Evolutionary conservation across 2,113 vertebrate genomes (phyloP).

Genomic region (Chauna torquata): DNA sequence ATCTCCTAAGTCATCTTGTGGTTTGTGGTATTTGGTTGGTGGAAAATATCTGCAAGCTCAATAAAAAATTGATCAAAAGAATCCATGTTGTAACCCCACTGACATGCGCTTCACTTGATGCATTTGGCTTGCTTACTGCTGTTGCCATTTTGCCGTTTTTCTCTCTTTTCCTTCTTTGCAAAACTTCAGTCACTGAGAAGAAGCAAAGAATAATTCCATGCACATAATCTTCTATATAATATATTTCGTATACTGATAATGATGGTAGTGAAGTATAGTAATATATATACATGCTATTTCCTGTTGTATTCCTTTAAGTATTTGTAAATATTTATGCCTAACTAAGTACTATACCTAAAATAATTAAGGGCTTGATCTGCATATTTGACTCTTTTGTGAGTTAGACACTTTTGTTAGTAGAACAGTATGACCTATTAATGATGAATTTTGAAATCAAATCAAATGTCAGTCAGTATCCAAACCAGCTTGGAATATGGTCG

Average conservation of each 20-base stretch:
- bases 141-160: neutral
- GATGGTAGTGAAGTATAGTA: neutral
- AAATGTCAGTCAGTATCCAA: neutral
- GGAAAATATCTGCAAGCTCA: conserved; percentile 35
- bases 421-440: neutral
- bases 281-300: neutral
- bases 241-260: neutral
- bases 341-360: neutral
- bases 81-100: neutral
- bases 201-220: fast-evolving
- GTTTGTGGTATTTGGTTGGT: neutral
- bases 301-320: neutral
- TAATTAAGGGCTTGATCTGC: neutral
- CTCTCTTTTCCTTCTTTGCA: neutral
- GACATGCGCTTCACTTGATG: neutral
- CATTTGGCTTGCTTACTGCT: neutral
- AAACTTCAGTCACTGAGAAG: neutral
- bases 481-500: neutral
- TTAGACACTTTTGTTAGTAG: neutral
- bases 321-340: neutral
- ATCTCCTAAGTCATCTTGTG: neutral
- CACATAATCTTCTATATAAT: neutral
- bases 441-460: neutral
- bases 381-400: neutral
- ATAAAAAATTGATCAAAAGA: conserved; percentile 10